These are phyloP conservation scores for Drosophila nigrodunni DNA, from an alignment of 1,140 invertebrate species.

Conservation along the genomic window DNA sequence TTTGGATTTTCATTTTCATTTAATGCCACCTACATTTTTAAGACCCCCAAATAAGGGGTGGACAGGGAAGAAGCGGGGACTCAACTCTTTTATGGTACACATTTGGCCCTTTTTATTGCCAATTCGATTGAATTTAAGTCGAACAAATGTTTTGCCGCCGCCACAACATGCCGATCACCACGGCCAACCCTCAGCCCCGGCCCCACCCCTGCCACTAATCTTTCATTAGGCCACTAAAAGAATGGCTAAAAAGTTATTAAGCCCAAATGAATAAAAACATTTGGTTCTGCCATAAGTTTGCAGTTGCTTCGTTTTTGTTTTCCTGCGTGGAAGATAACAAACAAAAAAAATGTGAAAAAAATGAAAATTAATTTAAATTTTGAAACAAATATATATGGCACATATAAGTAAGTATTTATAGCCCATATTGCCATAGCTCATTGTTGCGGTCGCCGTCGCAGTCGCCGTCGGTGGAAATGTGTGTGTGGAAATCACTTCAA, in stretches of 20 bases:
- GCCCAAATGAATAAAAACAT: slow-evolving; percentile 39
- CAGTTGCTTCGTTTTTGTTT: slow-evolving; percentile 41
- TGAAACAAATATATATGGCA: slow-evolving; percentile 65
- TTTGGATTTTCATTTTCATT: slow-evolving; percentile 26
- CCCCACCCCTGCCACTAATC: background rate
- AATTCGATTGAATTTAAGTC: slow-evolving; percentile 69
- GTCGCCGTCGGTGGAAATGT: slow-evolving; percentile 57
- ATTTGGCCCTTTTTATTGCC: slow-evolving; percentile 81
- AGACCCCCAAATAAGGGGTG: slow-evolving; percentile 4
- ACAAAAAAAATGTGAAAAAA: no score
- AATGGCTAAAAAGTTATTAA: slow-evolving; percentile 30
- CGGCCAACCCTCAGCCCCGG: background rate
- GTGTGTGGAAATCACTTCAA: slow-evolving; percentile 73
- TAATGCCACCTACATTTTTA: slow-evolving; percentile 14
- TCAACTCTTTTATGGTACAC: slow-evolving; percentile 50
- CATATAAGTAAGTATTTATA: slow-evolving; percentile 66
- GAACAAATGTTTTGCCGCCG: slow-evolving; percentile 41
- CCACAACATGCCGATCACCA: slow-evolving; percentile 8
- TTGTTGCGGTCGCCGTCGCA: slow-evolving; percentile 74
- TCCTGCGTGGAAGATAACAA: slow-evolving; percentile 28
- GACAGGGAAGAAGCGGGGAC: background rate
- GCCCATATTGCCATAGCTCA: slow-evolving; percentile 44
- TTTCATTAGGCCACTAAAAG: slow-evolving; percentile 22
- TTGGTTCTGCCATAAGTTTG: slow-evolving; percentile 61
- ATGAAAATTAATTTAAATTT: slow-evolving; percentile 49